phyloP scores from a whole-genome alignment of 2,888 invertebrate species.

The Lochmaea capreae region DNA sequence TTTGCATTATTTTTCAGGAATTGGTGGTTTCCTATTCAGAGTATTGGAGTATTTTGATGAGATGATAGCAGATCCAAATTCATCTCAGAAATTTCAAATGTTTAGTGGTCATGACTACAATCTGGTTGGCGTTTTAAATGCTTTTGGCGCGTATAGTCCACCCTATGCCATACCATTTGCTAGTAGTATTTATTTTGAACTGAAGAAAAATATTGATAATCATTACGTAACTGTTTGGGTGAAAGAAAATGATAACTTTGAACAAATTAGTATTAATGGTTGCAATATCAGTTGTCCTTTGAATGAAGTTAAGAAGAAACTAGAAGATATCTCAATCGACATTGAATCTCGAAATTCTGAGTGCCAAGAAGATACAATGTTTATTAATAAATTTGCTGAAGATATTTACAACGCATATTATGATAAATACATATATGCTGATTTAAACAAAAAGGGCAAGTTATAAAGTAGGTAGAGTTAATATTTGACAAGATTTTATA shows the following conservation, averaged over 20 bases:
- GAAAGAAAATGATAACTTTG: slow-evolving; percentile 27
- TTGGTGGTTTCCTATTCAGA: slow-evolving; percentile 21
- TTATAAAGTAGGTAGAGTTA: no score
- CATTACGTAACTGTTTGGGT: slow-evolving; percentile 33
- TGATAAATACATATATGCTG: background rate
- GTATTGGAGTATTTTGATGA: slow-evolving; percentile 22
- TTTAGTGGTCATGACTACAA: slow-evolving; percentile 69
- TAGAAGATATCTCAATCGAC: slow-evolving; percentile 16
- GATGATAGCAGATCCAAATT: slow-evolving; percentile 9
- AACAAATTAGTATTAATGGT: slow-evolving; percentile 27
- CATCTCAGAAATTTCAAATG: slow-evolving; percentile 70
- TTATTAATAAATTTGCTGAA: background rate
- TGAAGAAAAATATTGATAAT: slow-evolving; percentile 57
- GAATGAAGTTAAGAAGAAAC: slow-evolving; percentile 13
- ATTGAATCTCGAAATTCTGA: slow-evolving; percentile 11
- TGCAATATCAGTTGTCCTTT: slow-evolving; percentile 36
- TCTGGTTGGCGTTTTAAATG: slow-evolving; percentile 75
- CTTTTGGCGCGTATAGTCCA: slow-evolving; percentile 73
- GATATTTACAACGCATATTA: background rate
- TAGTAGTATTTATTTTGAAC: slow-evolving; percentile 76
- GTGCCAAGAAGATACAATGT: background rate
- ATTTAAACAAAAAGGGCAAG: no score
- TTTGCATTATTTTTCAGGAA: slow-evolving; percentile 16
- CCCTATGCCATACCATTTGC: slow-evolving; percentile 73
- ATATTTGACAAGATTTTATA: no score